Conservation (phyloP, 2,888 invertebrate genomes). For the Eupithecia pulchellata region DNA sequence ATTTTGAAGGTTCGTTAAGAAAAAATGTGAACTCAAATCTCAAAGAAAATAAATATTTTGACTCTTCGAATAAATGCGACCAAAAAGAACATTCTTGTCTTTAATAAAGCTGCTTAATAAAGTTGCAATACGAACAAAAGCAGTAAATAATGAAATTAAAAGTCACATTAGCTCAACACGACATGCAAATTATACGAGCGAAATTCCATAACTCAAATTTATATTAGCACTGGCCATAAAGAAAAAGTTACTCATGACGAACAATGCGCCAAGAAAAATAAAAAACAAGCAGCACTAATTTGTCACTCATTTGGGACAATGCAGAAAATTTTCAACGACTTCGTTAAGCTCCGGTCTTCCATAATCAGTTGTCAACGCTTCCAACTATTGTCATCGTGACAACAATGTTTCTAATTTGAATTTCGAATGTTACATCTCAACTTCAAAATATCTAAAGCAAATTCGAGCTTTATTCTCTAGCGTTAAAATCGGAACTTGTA, state of each 20-base stretch:
- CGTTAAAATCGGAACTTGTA: conserved; percentile 16
- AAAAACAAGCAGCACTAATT: conserved; percentile 61
- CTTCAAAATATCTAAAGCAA: conserved; percentile 22
- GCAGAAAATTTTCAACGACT: conserved; percentile 68
- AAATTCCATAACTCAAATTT: conserved; percentile 69
- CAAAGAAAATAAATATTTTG: conserved; percentile 45
- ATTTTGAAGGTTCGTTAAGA: background rate
- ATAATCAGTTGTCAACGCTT: conserved; percentile 75
- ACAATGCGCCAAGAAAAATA: conserved; percentile 65
- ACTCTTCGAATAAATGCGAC: conserved; percentile 38
- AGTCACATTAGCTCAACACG: conserved; percentile 64
- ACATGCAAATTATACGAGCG: conserved; percentile 66
- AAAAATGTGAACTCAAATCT: conserved; percentile 21
- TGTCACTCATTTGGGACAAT: conserved; percentile 71
- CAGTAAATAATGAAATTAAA: conserved; percentile 74
- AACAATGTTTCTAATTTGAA: conserved; percentile 61
- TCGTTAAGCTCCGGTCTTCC: conserved; percentile 59
- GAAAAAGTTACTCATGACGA: conserved; percentile 56
- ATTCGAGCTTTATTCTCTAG: conserved; percentile 49
- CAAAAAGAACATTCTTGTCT: conserved; percentile 28
- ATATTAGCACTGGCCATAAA: conserved; percentile 64
- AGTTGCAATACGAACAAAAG: conserved; percentile 62
- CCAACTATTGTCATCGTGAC: conserved; percentile 70
- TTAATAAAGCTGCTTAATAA: conserved; percentile 39
- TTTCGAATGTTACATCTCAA: conserved; percentile 43